Evolutionary conservation across 1,140 invertebrate genomes (phyloP).

Genomic region (Laupala kohalensis): DNA sequence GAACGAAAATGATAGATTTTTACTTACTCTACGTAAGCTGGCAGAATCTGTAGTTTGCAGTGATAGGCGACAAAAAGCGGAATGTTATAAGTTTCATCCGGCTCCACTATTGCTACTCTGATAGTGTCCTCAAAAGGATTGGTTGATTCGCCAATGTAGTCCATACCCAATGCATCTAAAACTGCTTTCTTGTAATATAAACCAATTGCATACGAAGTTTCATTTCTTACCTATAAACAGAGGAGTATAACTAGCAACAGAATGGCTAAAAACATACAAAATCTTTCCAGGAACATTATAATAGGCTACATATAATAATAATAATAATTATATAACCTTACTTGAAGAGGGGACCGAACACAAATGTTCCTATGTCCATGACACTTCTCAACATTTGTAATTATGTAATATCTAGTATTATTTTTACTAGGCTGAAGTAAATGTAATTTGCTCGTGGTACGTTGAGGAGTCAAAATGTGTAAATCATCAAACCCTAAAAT

Average conservation of each 20-base stretch:
- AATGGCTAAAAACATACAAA: background rate
- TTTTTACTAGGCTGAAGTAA: slow-evolving; percentile 51
- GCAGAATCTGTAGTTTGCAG: slow-evolving; percentile 57
- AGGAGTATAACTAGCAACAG: background rate
- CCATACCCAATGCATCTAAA: slow-evolving; percentile 44
- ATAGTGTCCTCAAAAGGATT: slow-evolving; percentile 67
- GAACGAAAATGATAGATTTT: background rate
- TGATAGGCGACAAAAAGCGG: slow-evolving; percentile 70
- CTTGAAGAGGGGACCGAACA: slow-evolving; percentile 62
- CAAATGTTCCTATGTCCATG: slow-evolving; percentile 46
- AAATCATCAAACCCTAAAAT: slow-evolving; percentile 50
- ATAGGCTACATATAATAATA: background rate
- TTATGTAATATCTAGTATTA: slow-evolving; percentile 49
- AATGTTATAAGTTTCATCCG: slow-evolving; percentile 57
- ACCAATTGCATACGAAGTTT: slow-evolving; percentile 59
- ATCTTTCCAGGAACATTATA: background rate
- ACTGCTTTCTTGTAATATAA: slow-evolving; percentile 58
- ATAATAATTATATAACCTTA: slow-evolving; percentile 24
- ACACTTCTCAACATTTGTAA: slow-evolving; percentile 46
- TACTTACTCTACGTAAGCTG: slow-evolving; percentile 56
- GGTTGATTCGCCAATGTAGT: slow-evolving; percentile 46
- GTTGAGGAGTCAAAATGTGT: slow-evolving; percentile 54
- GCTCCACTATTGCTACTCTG: slow-evolving; percentile 54
- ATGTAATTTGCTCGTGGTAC: slow-evolving; percentile 53
- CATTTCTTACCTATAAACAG: slow-evolving; percentile 51